Conservation (phyloP, 1,140 invertebrate species). For the Pteromalus puparum region DNA sequence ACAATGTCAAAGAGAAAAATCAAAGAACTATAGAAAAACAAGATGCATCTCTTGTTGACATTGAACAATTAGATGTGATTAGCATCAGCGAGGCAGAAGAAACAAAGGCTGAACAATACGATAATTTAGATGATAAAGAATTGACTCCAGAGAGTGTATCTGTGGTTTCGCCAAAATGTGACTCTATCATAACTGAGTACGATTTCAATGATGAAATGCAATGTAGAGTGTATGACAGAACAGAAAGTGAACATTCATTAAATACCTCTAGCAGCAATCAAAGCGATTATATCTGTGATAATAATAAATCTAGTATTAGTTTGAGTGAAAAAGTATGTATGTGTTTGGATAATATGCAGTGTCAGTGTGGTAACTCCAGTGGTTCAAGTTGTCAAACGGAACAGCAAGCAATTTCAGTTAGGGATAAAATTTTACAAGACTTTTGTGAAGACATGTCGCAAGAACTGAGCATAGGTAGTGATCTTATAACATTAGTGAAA, state of each 20-base stretch:
- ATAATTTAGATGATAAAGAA: constrained; percentile 64
- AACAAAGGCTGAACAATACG: constrained; percentile 62
- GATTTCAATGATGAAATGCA: constrained; percentile 65
- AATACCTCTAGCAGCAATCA: constrained; percentile 67
- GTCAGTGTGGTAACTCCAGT: constrained; percentile 59
- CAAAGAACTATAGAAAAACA: constrained; percentile 64
- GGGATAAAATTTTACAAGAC: constrained; percentile 73
- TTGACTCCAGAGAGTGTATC: constrained; percentile 57
- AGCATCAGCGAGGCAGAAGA: constrained; percentile 68
- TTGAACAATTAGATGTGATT: constrained; percentile 66
- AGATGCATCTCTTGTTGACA: constrained; percentile 61
- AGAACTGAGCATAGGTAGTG: constrained; percentile 71
- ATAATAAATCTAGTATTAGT: constrained; percentile 65
- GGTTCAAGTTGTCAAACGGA: constrained; percentile 56
- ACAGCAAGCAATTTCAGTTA: constrained; percentile 67
- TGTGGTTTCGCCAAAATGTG: constrained; percentile 63
- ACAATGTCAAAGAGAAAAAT: constrained; percentile 64
- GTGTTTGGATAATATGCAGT: constrained; percentile 62
- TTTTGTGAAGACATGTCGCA: constrained; percentile 73
- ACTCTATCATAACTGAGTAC: constrained; percentile 62
- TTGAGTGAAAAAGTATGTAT: constrained; percentile 63
- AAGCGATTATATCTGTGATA: constrained; percentile 70
- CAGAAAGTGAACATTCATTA: constrained; percentile 59
- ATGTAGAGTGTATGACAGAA: constrained; percentile 58
- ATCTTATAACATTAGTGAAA: constrained; percentile 71